Conservation (phyloP, 2,113 vertebrate genomes). For the Apodemus speciosus region DNA sequence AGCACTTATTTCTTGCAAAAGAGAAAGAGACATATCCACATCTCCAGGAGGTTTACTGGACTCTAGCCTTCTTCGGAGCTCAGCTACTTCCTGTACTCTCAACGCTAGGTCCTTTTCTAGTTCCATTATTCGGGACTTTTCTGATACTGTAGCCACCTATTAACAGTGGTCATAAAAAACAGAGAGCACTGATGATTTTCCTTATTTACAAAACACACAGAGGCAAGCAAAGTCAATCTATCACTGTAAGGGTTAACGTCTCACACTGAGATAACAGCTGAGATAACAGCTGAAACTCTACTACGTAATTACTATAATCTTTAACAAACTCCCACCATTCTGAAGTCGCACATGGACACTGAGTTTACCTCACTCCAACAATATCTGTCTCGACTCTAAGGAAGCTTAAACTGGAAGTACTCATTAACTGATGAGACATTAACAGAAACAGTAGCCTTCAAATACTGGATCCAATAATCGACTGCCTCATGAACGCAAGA, state of each 20-base stretch:
- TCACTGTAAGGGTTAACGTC: neutral
- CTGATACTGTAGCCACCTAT: constrained; percentile 97
- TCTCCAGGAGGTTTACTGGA: constrained; percentile 86
- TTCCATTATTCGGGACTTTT: constrained; percentile 98
- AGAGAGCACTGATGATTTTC: constrained; percentile 10
- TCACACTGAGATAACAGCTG: no score
- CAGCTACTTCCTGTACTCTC: constrained; percentile 91
- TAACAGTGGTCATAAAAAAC: constrained; percentile 74
- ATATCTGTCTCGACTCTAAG: constrained; percentile 29
- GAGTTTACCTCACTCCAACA: neutral
- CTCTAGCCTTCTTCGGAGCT: constrained; percentile 91
- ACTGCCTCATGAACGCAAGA: neutral
- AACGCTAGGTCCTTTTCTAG: constrained; percentile 93
- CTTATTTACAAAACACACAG: neutral
- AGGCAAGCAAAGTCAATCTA: neutral
- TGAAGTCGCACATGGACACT: neutral
- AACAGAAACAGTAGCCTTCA: neutral
- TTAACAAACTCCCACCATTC: neutral
- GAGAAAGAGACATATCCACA: constrained; percentile 86
- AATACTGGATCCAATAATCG: neutral
- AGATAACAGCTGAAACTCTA: neutral
- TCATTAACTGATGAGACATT: neutral
- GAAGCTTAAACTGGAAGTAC: neutral
- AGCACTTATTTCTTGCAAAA: constrained; percentile 92
- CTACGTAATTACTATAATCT: neutral